phyloP scores from a whole-genome alignment of 2,888 invertebrate genomes.

The Drosophila nigricruria region DNA sequence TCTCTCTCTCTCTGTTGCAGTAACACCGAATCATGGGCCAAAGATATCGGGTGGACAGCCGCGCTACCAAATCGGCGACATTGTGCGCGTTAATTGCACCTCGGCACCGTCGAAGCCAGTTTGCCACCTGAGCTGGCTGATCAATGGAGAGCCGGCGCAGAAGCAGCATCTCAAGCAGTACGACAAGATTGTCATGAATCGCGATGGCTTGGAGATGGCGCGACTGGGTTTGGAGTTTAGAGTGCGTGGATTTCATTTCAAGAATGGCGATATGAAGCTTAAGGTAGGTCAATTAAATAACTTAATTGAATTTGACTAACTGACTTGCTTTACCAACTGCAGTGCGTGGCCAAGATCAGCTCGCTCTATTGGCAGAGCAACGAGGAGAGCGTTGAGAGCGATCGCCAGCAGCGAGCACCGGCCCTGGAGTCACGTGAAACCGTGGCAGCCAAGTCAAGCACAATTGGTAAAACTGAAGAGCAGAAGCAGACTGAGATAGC shows the following conservation, averaged over 20 bases:
- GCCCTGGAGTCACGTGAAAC: conserved; percentile 92
- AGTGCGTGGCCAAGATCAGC: conserved; percentile 94
- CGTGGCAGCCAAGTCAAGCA: conserved; percentile 88
- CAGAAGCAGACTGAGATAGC: background rate
- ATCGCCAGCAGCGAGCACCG: conserved; percentile 90
- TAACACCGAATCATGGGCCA: conserved; percentile 92
- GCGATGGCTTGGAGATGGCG: conserved; percentile 90
- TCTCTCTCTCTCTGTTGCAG: conserved; percentile 85
- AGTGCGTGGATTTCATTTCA: conserved; percentile 92
- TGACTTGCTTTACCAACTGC: conserved; percentile 34
- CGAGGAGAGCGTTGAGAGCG: conserved; percentile 94
- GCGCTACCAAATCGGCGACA: conserved; percentile 93
- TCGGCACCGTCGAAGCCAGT: conserved; percentile 94
- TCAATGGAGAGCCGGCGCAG: conserved; percentile 92
- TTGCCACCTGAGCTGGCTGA: conserved; percentile 93
- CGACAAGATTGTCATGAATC: conserved; percentile 86
- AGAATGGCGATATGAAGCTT: conserved; percentile 93
- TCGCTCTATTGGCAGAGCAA: conserved; percentile 94
- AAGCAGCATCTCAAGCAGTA: conserved; percentile 86
- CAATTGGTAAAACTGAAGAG: conserved; percentile 87
- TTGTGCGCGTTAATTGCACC: conserved; percentile 93
- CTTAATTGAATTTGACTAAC: accelerated
- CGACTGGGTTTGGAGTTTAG: conserved; percentile 92
- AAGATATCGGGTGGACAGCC: conserved; percentile 92
- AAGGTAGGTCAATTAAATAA: conserved; percentile 86